Evolutionary conservation across 1,140 invertebrate species (phyloP), one percentile per base, ranked within the genome.

Genomic region (Colletes latitarsis): DNA sequence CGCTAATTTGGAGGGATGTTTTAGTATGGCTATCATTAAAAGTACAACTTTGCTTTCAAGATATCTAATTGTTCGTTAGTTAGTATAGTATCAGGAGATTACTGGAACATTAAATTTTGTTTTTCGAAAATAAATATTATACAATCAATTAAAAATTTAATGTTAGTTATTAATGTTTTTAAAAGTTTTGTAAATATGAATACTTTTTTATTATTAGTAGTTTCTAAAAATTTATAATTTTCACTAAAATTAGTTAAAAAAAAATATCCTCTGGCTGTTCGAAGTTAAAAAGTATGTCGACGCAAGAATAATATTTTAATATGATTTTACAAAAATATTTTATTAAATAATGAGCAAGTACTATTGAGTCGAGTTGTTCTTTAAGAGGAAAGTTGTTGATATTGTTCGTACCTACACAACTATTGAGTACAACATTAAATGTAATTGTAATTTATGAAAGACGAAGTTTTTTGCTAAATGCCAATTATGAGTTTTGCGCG

Each of bases 261-360:
- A 21, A 52, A 19, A 64, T 63, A 39, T n/a, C n/a, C 43, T 46
- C 3, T 12, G 30, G 3, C 4, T 30, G 19, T 49, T 19, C 8
- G 21, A 64, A 6, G 21, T 41, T 30, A 62, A 68, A 82, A 77
- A 85, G 64, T 82, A 75, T 63, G 39, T 82, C 68, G 76, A 84
- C 81, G 15, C 30, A 84, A 81, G 57, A 77, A 43, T 78, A 79
- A 76, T 74, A 64, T 63, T 72, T 78, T 64, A 74, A 49, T 49
- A 49, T 63, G 21, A 75, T 75, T 39, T 53, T 63, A 49, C 46
- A 53, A 53, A 66, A 64, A 10, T 21, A 5, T 81, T 70, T 62
- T 55, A 73, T 68, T 73, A 82, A 52, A 72, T 46, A 14, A 64
- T 73, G 55, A 68, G 39, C 14, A 67, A 67, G 58, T 46, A 77